Percentiles rank a stretch among this genome's conserved stretches.
phyloP scores from a whole-genome alignment of 2,888 invertebrate species.

The Phyto melanocephala region DNA sequence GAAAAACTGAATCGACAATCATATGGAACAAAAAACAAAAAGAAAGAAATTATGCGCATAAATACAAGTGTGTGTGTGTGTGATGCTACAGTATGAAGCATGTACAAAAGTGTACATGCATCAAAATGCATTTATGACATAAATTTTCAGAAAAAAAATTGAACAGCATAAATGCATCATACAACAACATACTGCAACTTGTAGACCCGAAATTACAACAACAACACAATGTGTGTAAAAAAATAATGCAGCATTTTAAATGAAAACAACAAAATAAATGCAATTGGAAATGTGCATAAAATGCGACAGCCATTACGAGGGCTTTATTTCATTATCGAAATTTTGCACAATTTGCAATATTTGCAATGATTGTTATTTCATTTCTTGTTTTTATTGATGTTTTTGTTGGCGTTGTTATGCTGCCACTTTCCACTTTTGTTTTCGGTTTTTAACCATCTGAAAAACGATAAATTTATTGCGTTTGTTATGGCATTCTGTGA shows the following conservation, averaged over 20 bases:
- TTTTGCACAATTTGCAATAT: slow-evolving; percentile 74
- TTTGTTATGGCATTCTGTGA: slow-evolving; percentile 58
- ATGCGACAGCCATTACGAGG: slow-evolving; percentile 54
- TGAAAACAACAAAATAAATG: slow-evolving; percentile 49
- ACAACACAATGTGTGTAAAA: not conserved
- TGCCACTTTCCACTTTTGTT: not conserved
- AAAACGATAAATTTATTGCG: slow-evolving; percentile 46
- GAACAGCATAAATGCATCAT: slow-evolving; percentile 43
- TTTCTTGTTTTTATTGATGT: slow-evolving; percentile 31
- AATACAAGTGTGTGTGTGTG: slow-evolving; percentile 22
- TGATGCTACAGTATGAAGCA: slow-evolving; percentile 2
- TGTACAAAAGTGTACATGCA: slow-evolving; percentile 53
- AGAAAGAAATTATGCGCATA: slow-evolving; percentile 56
- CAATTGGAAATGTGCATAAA: slow-evolving; percentile 57
- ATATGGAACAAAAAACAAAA: slow-evolving; percentile 26
- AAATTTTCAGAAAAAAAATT: slow-evolving; percentile 40
- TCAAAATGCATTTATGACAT: slow-evolving; percentile 66
- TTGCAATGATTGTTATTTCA: slow-evolving; percentile 58
- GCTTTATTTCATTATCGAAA: slow-evolving; percentile 73
- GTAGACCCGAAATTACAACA: not conserved
- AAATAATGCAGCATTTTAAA: slow-evolving; percentile 15
- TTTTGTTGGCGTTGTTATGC: slow-evolving; percentile 15
- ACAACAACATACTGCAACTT: slow-evolving; percentile 4
- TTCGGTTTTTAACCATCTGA: slow-evolving; percentile 29
- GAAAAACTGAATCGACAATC: slow-evolving; percentile 23